Evolutionary conservation across 2,113 vertebrate genomes (phyloP), one percentile per base, ranked within the genome.

Genomic region (Notothenia coriiceps): DNA sequence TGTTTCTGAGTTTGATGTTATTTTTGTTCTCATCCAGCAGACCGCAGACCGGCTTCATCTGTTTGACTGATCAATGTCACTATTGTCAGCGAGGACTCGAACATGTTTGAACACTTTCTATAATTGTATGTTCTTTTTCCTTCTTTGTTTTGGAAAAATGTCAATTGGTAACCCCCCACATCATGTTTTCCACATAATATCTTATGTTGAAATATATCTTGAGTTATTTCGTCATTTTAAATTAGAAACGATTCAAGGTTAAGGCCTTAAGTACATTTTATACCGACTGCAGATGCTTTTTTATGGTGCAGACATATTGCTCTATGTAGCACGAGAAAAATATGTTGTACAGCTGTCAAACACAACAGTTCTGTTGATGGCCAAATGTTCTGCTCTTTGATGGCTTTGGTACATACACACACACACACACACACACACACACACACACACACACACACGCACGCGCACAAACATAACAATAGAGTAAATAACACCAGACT

Each of bases 401-500:
- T 80, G 88, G 78, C 44, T 75, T 29, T 82, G 79, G 77, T 69
- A 67, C 65, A 62, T 70, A 69, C 49, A 35, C 68, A 60, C 50
- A 74, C 46, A 87, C 69, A 68, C 49, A 73, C 35, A 7, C 35
- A 40, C 35, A 40, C 35, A 40, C 35, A 74, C 50, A 88, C 69
- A 68, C 49, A 40, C 35, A 40, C 35, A 40, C 35, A 40, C 6
- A 74, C 35, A 35, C 35, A 35, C 35, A 35, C 35, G 7, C 35
- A 6, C 6, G 6, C 35, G 3, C 6, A 35, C 35, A 1, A 5
- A 40, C 35, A 40, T 7, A 73, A 89, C 81, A 89, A 88, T 80
- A 59, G 62, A 62, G 52, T 90, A 91, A 92, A 86, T 85, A 88
- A 84, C 83, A 70, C 59, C 65, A 82, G 83, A 80, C 67, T 80